phyloP scores from a whole-genome alignment of 1,140 invertebrate species.

The Ladona fulva region DNA sequence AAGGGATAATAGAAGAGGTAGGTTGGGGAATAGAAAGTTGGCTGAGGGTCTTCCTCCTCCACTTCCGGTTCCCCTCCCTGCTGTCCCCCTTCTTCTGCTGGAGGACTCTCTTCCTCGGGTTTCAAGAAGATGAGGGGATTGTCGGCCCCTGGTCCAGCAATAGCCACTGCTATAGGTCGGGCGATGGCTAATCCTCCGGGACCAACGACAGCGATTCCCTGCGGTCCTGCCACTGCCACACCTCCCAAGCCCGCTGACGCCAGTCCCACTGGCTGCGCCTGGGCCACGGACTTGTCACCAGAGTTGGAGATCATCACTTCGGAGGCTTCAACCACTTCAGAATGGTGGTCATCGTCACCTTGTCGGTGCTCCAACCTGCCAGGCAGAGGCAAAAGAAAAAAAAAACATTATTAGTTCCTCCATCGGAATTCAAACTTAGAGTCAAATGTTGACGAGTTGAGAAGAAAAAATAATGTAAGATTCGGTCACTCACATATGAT shows the following conservation, averaged over 20 bases:
- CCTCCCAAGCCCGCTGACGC: slow-evolving; percentile 47
- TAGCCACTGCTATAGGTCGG: slow-evolving; percentile 55
- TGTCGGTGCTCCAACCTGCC: not conserved
- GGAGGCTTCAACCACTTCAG: slow-evolving; percentile 30
- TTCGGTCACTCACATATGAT: no score
- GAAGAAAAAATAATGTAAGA: no score
- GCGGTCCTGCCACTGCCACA: slow-evolving; percentile 55
- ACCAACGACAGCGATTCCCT: slow-evolving; percentile 55
- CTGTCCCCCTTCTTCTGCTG: slow-evolving; percentile 30
- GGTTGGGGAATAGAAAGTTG: not conserved
- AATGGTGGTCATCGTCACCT: not conserved
- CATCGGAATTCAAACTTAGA: no score
- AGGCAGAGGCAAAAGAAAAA: not conserved
- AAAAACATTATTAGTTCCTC: no score
- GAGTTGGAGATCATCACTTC: slow-evolving; percentile 41
- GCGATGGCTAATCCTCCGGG: slow-evolving; percentile 54
- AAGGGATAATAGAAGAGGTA: not conserved
- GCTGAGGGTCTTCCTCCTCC: not conserved
- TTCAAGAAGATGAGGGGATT: slow-evolving; percentile 35
- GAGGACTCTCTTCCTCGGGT: slow-evolving; percentile 21
- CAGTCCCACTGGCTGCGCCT: slow-evolving; percentile 58
- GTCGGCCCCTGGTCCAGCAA: slow-evolving; percentile 52
- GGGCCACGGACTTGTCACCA: slow-evolving; percentile 48
- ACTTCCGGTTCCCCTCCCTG: slow-evolving; percentile 19
- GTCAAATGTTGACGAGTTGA: no score